Conservation (phyloP, 2,797 vertebrate genomes). For the Luscinia luscinia region DNA sequence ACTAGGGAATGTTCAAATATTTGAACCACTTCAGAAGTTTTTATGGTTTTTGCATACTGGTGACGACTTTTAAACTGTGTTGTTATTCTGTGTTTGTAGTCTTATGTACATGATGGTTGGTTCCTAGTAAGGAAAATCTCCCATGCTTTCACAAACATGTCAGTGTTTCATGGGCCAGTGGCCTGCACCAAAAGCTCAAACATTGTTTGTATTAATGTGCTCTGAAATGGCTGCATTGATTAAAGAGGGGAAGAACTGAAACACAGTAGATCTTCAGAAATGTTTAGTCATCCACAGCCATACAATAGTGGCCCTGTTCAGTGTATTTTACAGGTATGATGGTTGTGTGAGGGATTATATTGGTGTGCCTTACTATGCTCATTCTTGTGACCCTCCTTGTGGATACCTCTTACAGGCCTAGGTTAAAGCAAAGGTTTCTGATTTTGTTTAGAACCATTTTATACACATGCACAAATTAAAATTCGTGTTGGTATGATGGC, state of each 20-base stretch:
- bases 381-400: background rate
- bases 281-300: background rate
- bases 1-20: background rate
- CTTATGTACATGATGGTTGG: background rate
- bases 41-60: background rate
- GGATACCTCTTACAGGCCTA: background rate
- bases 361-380: background rate
- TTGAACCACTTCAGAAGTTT: background rate
- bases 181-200: background rate
- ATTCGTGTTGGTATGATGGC: background rate
- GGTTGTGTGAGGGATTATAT: background rate
- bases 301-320: background rate
- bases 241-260: background rate
- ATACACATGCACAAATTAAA: background rate
- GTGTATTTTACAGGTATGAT: background rate
- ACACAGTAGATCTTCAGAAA: background rate
- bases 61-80: background rate
- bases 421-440: background rate
- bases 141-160: background rate
- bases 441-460: background rate
- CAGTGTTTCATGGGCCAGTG: background rate
- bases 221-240: background rate
- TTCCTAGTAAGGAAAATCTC: background rate
- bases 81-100: background rate
- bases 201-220: accelerated